Evolutionary conservation across 2,797 vertebrate species (phyloP).

Genomic region (Margarornis squamiger): DNA sequence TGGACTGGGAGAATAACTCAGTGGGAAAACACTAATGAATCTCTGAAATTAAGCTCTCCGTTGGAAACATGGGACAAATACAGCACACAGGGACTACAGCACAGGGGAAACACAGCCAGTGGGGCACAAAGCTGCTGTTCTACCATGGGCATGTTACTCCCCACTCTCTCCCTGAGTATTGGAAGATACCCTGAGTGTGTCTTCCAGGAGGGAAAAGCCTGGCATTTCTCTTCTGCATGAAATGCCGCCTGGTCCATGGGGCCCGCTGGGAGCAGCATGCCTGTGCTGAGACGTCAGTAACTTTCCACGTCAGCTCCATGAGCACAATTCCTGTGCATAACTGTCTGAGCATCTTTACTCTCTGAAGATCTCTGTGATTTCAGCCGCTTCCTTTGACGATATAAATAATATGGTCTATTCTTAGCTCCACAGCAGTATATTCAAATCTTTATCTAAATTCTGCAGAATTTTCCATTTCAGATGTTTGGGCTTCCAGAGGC

Average conservation of each 20-base stretch:
- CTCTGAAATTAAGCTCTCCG: background rate
- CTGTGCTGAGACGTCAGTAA: background rate
- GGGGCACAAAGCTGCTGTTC: background rate
- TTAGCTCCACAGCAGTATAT: conserved; percentile 45
- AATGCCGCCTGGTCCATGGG: background rate
- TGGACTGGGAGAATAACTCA: background rate
- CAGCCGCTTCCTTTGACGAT: conserved; percentile 14
- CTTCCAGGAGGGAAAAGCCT: background rate
- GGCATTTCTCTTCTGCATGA: background rate
- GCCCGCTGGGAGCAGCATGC: background rate
- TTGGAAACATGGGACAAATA: fast-evolving
- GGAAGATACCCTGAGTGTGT: background rate
- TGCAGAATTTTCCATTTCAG: conserved; percentile 49
- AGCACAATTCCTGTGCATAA: background rate
- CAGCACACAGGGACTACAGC: background rate
- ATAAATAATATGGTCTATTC: conserved; percentile 73
- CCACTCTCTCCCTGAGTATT: background rate
- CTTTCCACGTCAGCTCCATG: background rate
- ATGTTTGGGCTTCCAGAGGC: conserved; percentile 57
- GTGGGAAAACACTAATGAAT: background rate
- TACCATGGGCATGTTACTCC: background rate
- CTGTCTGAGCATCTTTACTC: conserved; percentile 20
- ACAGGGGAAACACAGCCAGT: fast-evolving
- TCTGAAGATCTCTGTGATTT: conserved; percentile 26
- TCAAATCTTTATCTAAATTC: conserved; percentile 50